Percentiles rank a stretch among this genome's conserved stretches.
phyloP scores from a whole-genome alignment of 1,140 invertebrate genomes.

The Brachionus plicatilis region DNA sequence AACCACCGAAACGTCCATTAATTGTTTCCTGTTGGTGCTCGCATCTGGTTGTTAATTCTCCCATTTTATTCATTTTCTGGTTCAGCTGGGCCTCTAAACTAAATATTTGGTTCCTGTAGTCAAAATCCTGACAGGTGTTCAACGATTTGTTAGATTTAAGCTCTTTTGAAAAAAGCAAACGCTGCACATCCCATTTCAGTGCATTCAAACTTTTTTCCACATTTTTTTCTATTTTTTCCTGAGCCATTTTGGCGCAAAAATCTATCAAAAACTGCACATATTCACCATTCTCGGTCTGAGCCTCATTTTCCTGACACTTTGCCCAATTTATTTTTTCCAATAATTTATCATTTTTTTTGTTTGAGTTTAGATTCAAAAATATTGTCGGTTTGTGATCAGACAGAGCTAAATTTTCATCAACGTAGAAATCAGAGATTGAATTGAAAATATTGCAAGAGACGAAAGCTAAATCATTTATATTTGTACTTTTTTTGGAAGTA shows the following conservation, averaged over 20 bases:
- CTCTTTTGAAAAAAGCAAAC: neutral
- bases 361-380: no score
- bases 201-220: neutral
- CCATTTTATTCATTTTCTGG: neutral
- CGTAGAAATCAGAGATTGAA: no score
- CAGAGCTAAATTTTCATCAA: no score
- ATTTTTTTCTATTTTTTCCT: neutral
- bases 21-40: neutral
- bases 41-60: neutral
- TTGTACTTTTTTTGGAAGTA: no score
- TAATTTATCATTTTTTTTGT: no score
- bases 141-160: neutral
- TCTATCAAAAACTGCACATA: neutral
- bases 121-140: neutral
- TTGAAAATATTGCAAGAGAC: no score
- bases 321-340: neutral
- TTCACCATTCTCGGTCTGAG: neutral
- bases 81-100: conserved; percentile 5
- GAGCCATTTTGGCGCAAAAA: neutral
- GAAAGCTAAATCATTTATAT: no score
- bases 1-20: neutral
- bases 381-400: no score
- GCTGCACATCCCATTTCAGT: neutral
- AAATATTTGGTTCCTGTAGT: neutral
- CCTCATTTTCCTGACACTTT: neutral